phyloP scores from a whole-genome alignment of 2,113 vertebrate species.

The Datnioides undecimradiatus region DNA sequence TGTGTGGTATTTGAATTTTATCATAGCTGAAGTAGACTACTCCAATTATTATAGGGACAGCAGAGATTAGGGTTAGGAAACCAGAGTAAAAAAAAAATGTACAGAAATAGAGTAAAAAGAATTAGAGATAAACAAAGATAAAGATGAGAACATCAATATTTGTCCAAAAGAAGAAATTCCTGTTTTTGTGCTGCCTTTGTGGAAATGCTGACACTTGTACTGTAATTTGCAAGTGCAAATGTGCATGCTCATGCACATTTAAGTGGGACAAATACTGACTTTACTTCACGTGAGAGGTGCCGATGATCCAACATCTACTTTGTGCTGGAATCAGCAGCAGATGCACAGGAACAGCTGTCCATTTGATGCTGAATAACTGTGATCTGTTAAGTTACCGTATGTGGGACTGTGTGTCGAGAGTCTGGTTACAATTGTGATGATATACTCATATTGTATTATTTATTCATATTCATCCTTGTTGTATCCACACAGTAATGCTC shows the following conservation, averaged over 20 bases:
- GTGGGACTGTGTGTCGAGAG: slow-evolving; percentile 33
- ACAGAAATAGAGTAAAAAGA: neutral
- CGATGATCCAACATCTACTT: slow-evolving; percentile 49
- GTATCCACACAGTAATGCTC: neutral
- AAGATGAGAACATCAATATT: neutral
- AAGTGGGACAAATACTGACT: slow-evolving; percentile 12
- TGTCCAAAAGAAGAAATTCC: neutral
- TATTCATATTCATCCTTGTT: slow-evolving; percentile 1
- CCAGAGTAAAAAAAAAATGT: neutral
- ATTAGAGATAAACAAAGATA: neutral
- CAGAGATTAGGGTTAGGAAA: neutral
- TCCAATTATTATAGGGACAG: neutral
- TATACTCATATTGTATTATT: neutral
- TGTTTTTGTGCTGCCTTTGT: neutral
- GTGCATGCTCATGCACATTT: neutral
- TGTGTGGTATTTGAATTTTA: slow-evolving; percentile 9
- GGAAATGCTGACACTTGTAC: neutral
- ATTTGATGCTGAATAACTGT: slow-evolving; percentile 48
- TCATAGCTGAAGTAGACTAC: neutral
- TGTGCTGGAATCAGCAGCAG: slow-evolving; percentile 27
- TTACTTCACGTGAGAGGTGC: slow-evolving; percentile 11
- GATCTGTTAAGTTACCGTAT: slow-evolving; percentile 26
- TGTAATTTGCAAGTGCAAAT: slow-evolving; percentile 29
- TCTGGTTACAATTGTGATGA: no score
- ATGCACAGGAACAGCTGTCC: slow-evolving; percentile 64